Evolutionary conservation across 2,797 vertebrate species (phyloP).

Genomic region (Apogon talboti): DNA sequence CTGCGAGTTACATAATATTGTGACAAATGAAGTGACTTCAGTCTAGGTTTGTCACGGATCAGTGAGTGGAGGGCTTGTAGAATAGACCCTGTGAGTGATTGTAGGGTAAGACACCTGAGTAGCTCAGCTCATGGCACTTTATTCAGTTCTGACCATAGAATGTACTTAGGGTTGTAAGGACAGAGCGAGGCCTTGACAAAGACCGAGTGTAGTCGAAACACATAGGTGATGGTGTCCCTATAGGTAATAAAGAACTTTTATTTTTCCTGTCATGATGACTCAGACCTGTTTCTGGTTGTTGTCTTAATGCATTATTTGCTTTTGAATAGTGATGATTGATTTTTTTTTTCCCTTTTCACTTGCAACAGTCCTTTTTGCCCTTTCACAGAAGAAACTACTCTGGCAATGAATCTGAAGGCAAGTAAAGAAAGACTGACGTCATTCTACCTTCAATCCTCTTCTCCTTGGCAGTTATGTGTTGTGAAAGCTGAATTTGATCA

Average conservation of each 20-base stretch:
- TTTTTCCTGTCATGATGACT: too few species aligned
- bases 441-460: constrained; percentile 16
- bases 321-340: too few species aligned
- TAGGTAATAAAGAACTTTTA: too few species aligned
- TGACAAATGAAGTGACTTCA: not conserved
- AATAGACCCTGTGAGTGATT: constrained; percentile 5
- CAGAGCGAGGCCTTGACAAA: too few species aligned
- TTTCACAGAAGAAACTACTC: not conserved
- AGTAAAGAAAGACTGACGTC: constrained; percentile 23
- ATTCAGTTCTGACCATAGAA: not conserved
- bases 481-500: constrained; percentile 21
- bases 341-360: too few species aligned
- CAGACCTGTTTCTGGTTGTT: too few species aligned
- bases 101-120: not conserved
- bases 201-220: too few species aligned
- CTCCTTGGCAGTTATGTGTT: constrained; percentile 6
- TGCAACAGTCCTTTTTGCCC: too few species aligned
- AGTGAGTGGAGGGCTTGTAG: not conserved
- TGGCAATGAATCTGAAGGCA: constrained; percentile 15
- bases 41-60: constrained; percentile 2
- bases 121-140: not conserved
- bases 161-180: not conserved
- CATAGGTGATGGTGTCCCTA: too few species aligned
- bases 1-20: not conserved
- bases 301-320: too few species aligned